Conservation (phyloP, 2,888 invertebrate species). For the Drosophila austrosaltans region DNA sequence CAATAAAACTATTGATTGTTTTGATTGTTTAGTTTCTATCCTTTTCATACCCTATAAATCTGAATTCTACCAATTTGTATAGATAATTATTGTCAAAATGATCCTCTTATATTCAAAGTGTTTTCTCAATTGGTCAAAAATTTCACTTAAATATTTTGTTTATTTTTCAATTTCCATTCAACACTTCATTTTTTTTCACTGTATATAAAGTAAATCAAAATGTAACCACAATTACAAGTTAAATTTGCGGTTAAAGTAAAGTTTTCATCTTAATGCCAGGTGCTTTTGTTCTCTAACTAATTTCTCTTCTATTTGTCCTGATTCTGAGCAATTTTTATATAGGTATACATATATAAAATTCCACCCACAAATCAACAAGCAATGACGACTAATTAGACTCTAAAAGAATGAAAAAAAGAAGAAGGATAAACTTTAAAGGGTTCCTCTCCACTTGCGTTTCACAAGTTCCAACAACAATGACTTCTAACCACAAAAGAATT, state of each 20-base stretch:
- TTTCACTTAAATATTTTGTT: too few relatives aligned
- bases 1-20: not conserved
- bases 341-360: conserved; percentile 11
- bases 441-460: conserved; percentile 34
- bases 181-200: not conserved
- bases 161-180: not conserved
- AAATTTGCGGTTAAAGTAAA: conserved; percentile 42
- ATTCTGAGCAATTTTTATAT: conserved; percentile 25
- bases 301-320: conserved; percentile 6
- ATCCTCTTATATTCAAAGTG: too few relatives aligned
- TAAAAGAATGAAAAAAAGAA: conserved; percentile 51
- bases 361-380: conserved; percentile 74
- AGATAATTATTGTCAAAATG: too few relatives aligned
- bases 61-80: too few relatives aligned
- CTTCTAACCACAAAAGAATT: conserved; percentile 57
- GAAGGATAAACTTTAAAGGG: not conserved
- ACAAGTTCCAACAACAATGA: conserved; percentile 60
- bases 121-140: too few relatives aligned
- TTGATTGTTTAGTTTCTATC: not conserved
- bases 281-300: conserved; percentile 9
- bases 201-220: conserved; percentile 62
- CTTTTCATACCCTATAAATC: too few relatives aligned
- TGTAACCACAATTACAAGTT: conserved; percentile 55
- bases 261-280: conserved; percentile 10
- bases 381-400: conserved; percentile 76